Conservation (phyloP, 2,888 invertebrate genomes). For the Sclerodermus sp. region DNA sequence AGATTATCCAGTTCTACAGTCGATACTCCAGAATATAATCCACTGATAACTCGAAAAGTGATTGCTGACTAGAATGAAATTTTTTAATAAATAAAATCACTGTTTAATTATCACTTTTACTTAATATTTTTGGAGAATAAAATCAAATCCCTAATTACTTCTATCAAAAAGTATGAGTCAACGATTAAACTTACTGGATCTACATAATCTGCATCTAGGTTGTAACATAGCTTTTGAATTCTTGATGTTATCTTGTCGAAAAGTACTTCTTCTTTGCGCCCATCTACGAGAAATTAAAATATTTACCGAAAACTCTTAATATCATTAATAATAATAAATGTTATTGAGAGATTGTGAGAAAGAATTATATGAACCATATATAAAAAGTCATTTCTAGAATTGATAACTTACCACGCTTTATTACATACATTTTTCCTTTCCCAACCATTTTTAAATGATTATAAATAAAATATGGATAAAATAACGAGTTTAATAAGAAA, state of each 20-base stretch:
- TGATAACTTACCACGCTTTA: constrained; percentile 57
- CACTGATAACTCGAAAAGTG: constrained; percentile 89
- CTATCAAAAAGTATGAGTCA: too few species aligned
- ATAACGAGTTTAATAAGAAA: not conserved
- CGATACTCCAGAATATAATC: constrained; percentile 93
- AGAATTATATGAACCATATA: not conserved
- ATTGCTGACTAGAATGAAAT: constrained; percentile 68
- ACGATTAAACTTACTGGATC: constrained; percentile 77
- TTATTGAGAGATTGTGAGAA: not conserved
- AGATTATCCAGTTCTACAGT: constrained; percentile 96
- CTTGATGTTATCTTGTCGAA: constrained; percentile 98
- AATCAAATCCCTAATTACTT: too few species aligned
- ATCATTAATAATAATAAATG: constrained; percentile 10
- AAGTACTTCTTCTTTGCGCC: constrained; percentile 87
- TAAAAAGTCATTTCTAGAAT: not conserved
- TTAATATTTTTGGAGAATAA: not conserved
- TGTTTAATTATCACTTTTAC: not conserved
- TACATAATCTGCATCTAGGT: constrained; percentile 92
- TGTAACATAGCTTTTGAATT: constrained; percentile 93
- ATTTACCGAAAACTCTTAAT: constrained; percentile 5
- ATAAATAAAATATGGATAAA: not conserved
- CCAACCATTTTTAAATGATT: constrained; percentile 26
- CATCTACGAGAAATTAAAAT: constrained; percentile 64
- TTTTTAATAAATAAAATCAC: not conserved
- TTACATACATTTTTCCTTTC: constrained; percentile 57